Evolutionary conservation across 2,113 vertebrate genomes (phyloP).

Genomic region (Rhabdornis inornatus): DNA sequence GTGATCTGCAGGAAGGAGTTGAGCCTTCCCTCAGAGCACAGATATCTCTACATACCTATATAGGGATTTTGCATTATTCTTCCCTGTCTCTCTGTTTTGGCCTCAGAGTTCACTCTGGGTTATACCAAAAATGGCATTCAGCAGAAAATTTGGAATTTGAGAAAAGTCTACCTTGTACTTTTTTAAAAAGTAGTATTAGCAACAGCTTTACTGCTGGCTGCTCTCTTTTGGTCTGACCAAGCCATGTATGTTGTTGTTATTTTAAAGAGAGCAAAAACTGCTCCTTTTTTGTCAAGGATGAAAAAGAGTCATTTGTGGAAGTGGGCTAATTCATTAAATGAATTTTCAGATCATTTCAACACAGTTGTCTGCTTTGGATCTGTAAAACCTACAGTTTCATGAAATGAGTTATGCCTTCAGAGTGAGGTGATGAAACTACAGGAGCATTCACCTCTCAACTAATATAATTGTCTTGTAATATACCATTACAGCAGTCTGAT

Average conservation of each 20-base stretch:
- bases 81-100: not conserved
- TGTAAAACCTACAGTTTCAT: not conserved
- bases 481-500: not conserved
- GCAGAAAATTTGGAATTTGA: not conserved
- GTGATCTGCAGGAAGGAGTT: accelerated
- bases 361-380: not conserved
- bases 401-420: not conserved
- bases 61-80: not conserved
- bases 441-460: not conserved
- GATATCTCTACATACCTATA: accelerated
- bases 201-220: not conserved
- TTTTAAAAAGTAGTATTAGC: not conserved
- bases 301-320: not conserved
- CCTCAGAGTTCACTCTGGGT: not conserved
- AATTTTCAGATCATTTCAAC: conserved; percentile 24
- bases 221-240: not conserved
- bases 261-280: not conserved
- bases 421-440: conserved; percentile 3
- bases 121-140: not conserved
- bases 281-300: not conserved
- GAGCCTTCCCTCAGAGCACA: not conserved
- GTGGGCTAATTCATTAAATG: not conserved
- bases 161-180: not conserved
- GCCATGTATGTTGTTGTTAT: not conserved
- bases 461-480: not conserved